Evolutionary conservation across 2,113 vertebrate species (phyloP).

Genomic region (Australoheros scitulus): DNA sequence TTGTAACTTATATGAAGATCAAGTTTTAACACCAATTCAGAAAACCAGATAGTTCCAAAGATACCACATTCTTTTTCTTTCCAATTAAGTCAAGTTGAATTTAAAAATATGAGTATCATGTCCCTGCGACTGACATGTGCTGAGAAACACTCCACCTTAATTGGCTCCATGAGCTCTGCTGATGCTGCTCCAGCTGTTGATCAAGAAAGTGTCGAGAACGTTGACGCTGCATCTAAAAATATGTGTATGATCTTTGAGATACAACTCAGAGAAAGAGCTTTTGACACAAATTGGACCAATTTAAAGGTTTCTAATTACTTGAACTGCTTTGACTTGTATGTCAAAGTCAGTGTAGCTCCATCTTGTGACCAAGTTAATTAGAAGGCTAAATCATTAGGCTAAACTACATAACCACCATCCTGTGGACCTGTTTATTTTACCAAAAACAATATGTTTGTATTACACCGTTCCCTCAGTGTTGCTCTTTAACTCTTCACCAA

Average conservation of each 20-base stretch:
- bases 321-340: neutral
- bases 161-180: neutral
- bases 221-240: neutral
- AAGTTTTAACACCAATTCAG: neutral
- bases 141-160: neutral
- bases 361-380: neutral
- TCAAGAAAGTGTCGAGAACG: neutral
- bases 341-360: neutral
- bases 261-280: neutral
- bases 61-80: neutral
- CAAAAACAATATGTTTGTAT: neutral
- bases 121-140: neutral
- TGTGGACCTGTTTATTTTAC: neutral
- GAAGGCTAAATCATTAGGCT: neutral
- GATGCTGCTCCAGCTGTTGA: neutral
- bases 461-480: neutral
- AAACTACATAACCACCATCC: neutral
- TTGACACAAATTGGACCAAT: neutral
- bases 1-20: neutral
- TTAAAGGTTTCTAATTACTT: neutral
- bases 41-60: neutral
- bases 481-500: neutral
- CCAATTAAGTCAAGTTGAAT: neutral
- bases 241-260: neutral
- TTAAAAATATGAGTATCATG: neutral